These are phyloP conservation scores for Muscicapa adusta DNA, from an alignment of 2,113 vertebrate genomes.

Conservation along the genomic window DNA sequence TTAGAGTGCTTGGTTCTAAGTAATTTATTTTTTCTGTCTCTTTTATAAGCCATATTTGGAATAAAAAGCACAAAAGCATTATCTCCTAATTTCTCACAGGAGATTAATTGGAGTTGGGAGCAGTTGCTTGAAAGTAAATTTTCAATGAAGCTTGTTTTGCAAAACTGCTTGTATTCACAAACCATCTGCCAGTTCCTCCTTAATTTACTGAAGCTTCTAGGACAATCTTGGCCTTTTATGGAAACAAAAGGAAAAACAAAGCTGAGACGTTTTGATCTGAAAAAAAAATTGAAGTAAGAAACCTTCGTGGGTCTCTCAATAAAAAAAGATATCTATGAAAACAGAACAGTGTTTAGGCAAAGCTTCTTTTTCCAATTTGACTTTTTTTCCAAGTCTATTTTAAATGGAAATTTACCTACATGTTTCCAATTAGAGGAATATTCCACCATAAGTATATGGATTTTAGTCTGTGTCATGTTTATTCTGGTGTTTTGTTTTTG, in stretches of 20 bases:
- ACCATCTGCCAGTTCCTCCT: slow-evolving; percentile 36
- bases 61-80: neutral
- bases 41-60: neutral
- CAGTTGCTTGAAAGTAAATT: slow-evolving; percentile 35
- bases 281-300: neutral
- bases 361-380: neutral
- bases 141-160: slow-evolving; percentile 26
- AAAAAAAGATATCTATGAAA: neutral
- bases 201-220: slow-evolving; percentile 7
- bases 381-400: neutral
- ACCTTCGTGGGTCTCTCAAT: neutral
- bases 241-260: neutral
- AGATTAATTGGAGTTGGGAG: slow-evolving; percentile 21
- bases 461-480: neutral
- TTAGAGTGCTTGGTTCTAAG: neutral
- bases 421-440: neutral
- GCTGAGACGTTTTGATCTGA: neutral
- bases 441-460: fast-evolving
- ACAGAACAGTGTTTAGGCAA: neutral
- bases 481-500: neutral
- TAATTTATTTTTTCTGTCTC: neutral
- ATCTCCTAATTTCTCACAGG: neutral
- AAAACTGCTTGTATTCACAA: slow-evolving; percentile 18
- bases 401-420: neutral
- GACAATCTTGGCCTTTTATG: neutral